Base-by-base conservation (phyloP, 2,888 invertebrate species). In the Pachymerium ferrugineum region DNA sequence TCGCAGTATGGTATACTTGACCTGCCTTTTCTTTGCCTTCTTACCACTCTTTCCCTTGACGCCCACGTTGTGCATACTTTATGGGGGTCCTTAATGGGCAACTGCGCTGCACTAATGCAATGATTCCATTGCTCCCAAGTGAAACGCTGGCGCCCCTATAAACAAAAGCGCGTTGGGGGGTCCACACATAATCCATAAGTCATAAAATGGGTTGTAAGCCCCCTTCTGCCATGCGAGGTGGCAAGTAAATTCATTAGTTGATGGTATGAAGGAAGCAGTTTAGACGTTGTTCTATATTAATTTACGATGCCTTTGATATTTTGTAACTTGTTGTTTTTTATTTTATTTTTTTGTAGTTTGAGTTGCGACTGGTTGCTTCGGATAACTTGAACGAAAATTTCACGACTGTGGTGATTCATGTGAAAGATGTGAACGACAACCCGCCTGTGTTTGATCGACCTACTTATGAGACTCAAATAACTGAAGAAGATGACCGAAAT, bases 371-470 rank as follows among this genome's bases (percentile, higher is more conserved):
- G 85, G 94, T 96, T 75, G 94, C 95, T 73, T 95, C 97, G 77
- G 94, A 94, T 86, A 97, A 97, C 87, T 87, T 94, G 82, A 95
- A 95, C 86, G 96, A 97, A 85, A 96, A 96, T 88, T 93, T 93
- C 86, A 96, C 96, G 62, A 95, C 93, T 47, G 96, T 97, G 78
- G 94, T 96, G 81, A 96, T 97, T 81, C 93, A 95, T 85, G 94
- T 97, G 80, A 96, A 94, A 85, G 97, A 98, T 84, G 95, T 97
- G 78, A 97, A 97, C 85, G 97, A 98, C 87, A 97, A 97, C 86
- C 93, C 96, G 67, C 97, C 97, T 1, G 93, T 94, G 79, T 98
- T 98, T 85, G 94, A 94, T 84, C 86, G 94, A 78, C 94, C 95
- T 73, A 94, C 93, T 74, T 96, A 95, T 86, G 89, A 94, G 81